Evolutionary conservation across 1,140 invertebrate species (phyloP), one percentile per base, ranked within the genome.

Genomic region (Drosophila tristis): DNA sequence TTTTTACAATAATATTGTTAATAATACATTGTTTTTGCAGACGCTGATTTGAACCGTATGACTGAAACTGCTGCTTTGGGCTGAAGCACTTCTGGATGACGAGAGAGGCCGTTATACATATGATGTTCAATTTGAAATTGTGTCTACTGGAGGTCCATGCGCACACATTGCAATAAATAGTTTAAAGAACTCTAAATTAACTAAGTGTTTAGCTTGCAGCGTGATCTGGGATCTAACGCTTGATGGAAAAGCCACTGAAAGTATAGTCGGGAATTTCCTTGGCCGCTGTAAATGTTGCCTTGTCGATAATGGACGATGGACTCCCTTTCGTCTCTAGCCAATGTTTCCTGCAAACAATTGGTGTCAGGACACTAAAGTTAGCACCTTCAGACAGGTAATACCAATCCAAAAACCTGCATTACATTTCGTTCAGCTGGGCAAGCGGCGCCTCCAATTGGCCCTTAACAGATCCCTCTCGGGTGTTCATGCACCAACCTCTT

Each of bases 401-500:
- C 35, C 4, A 39, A 39, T 39, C 35, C 35, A 39, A 39, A 39
- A 39, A 39, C 35, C 35, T 39, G 35, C 9, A 47, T 91, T 93
- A 96, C 95, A 96, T 96, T 91, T 94, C 90, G 51, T 93, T 92
- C 9, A 96, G 75, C 82, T 94, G 93, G 2, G 81, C 55, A 47
- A 92, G 70, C 5, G 93, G 86, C 29, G 95, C 96, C 92, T 96
- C 94, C 11, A 96, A 64, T 54, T 92, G 90, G 23, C 96, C 96
- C 35, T 94, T 80, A 4, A 96, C 96, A 2, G 95, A 96, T 5
- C 93, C 94, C 8, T 85, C 62, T 2, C 87, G 65, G 0, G 95
- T 96, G 80, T 96, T 96, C 93, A 93, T 95, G 70, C 95, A 95
- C 95, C 95, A 96, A 45, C 96, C 96, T 66, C 91, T 93, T 0